Evolutionary conservation across 1,140 invertebrate genomes (phyloP).

Genomic region (Drosophila trapezifrons): DNA sequence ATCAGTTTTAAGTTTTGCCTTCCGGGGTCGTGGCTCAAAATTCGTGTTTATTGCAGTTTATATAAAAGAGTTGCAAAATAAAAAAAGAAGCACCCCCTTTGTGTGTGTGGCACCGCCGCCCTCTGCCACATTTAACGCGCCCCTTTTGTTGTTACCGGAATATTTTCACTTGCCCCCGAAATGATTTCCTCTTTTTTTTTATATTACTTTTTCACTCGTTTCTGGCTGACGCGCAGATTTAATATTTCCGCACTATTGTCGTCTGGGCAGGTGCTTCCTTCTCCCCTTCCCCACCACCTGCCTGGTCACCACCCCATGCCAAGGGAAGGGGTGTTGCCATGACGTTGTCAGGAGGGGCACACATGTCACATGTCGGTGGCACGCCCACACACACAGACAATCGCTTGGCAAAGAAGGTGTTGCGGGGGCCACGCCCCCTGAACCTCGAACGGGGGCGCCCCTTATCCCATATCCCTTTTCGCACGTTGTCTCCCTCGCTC

Average conservation of each 20-base stretch:
- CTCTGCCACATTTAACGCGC: slow-evolving; percentile 2
- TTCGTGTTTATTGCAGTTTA: slow-evolving; percentile 48
- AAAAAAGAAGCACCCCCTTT: too few species aligned
- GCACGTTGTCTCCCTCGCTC: neutral
- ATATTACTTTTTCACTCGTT: slow-evolving; percentile 7
- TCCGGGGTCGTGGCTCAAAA: slow-evolving; percentile 8
- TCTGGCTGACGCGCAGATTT: slow-evolving; percentile 52
- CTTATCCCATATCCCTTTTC: slow-evolving; percentile 4
- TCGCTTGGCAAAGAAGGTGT: slow-evolving; percentile 13
- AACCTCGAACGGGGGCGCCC: too few species aligned
- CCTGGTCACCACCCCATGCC: too few species aligned
- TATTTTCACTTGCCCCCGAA: slow-evolving; percentile 29
- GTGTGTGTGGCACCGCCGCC: too few species aligned
- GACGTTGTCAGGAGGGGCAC: slow-evolving; percentile 30
- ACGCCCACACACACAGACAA: slow-evolving; percentile 30
- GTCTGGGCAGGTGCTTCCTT: slow-evolving; percentile 6
- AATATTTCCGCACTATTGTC: slow-evolving; percentile 64
- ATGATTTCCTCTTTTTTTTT: slow-evolving; percentile 12
- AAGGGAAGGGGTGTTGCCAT: slow-evolving; percentile 32
- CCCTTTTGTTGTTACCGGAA: slow-evolving; percentile 18
- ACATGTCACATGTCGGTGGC: slow-evolving; percentile 57
- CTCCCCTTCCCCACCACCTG: neutral
- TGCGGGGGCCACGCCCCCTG: slow-evolving; percentile 4
- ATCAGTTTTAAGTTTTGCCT: slow-evolving; percentile 41
- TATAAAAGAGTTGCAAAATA: slow-evolving; percentile 25